These are phyloP conservation scores for Cheilosia grossa DNA, from an alignment of 2,888 invertebrate species.

Conservation along the genomic window DNA sequence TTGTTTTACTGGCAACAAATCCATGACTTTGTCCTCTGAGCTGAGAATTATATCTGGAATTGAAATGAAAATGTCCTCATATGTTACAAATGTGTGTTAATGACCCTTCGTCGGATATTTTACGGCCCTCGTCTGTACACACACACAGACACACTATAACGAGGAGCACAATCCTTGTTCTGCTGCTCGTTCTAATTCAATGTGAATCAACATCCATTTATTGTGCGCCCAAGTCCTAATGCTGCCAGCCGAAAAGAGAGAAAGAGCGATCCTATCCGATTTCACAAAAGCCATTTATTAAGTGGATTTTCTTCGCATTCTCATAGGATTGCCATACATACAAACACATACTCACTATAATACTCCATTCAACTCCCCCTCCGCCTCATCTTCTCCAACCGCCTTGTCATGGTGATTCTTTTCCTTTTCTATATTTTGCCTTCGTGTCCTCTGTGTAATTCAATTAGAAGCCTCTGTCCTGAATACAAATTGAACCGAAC, in stretches of 20 bases:
- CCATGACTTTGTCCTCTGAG: slow-evolving; percentile 48
- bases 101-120: slow-evolving; percentile 71
- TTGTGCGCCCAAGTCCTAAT: slow-evolving; percentile 40
- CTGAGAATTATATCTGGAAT: slow-evolving; percentile 34
- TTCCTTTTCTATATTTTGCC: slow-evolving; percentile 51
- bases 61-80: slow-evolving; percentile 73
- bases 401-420: slow-evolving; percentile 18
- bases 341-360: background rate
- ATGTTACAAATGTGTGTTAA: slow-evolving; percentile 74
- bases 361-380: background rate
- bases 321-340: slow-evolving; percentile 38
- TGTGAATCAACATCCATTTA: slow-evolving; percentile 65
- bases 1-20: slow-evolving; percentile 66
- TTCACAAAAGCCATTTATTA: slow-evolving; percentile 73
- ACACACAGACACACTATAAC: slow-evolving; percentile 7
- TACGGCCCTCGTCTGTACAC: slow-evolving; percentile 38
- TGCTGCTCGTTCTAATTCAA: slow-evolving; percentile 25
- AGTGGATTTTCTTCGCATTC: slow-evolving; percentile 65
- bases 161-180: background rate
- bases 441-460: slow-evolving; percentile 71
- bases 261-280: slow-evolving; percentile 62
- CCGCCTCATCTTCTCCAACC: too few relatives aligned
- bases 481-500: slow-evolving; percentile 73
- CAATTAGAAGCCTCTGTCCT: slow-evolving; percentile 73
- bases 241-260: slow-evolving; percentile 13